Conservation (phyloP, 1,140 invertebrate species). For the Popillia japonica region DNA sequence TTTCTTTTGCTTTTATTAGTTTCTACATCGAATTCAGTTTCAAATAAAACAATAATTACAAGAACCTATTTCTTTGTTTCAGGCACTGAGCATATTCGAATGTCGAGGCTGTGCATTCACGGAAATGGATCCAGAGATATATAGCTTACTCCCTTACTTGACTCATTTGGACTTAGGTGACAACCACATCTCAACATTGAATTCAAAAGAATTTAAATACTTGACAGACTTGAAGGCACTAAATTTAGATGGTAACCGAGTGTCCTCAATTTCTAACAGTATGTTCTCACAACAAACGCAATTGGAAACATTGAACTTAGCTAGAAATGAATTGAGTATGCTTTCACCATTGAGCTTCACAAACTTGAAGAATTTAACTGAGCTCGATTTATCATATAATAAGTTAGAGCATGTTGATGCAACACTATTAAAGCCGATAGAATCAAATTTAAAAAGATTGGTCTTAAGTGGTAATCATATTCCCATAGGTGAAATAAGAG, state of each 20-base stretch:
- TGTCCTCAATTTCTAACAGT: conserved; percentile 73
- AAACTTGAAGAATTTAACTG: conserved; percentile 70
- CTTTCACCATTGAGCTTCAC: conserved; percentile 71
- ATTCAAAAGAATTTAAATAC: conserved; percentile 73
- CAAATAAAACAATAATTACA: too few relatives aligned
- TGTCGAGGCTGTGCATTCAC: conserved; percentile 74
- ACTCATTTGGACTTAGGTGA: conserved; percentile 77
- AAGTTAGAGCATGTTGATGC: conserved; percentile 71
- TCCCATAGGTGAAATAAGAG: conserved; percentile 60
- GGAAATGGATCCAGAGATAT: conserved; percentile 76
- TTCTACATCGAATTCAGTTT: too few relatives aligned
- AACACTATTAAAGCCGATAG: conserved; percentile 66
- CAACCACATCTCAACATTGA: conserved; percentile 77
- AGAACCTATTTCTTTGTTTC: conserved; percentile 50
- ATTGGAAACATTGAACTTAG: conserved; percentile 67
- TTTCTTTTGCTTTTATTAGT: too few relatives aligned
- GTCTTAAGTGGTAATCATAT: conserved; percentile 76
- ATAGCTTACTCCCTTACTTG: conserved; percentile 71
- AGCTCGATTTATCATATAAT: conserved; percentile 77
- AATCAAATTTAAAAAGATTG: conserved; percentile 67
- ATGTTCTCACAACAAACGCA: conserved; percentile 70
- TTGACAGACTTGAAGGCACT: conserved; percentile 72
- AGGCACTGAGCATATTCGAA: conserved; percentile 72
- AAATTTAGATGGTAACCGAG: conserved; percentile 77
- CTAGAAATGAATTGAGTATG: conserved; percentile 74